Conservation (phyloP, 2,888 invertebrate genomes). For the Polyploca ridens region DNA sequence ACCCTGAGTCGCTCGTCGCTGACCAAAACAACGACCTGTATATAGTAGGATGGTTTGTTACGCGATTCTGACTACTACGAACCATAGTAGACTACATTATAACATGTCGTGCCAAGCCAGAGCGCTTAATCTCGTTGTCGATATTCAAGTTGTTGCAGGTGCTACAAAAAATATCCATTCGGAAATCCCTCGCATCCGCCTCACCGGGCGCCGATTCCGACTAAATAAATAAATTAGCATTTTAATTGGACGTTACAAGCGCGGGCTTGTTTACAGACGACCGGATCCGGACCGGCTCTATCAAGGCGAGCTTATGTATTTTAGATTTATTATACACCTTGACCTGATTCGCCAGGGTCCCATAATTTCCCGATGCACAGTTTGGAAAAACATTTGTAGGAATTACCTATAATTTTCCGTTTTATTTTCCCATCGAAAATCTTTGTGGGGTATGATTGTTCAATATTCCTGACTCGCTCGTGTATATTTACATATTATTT, state of each 20-base stretch:
- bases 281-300: background rate
- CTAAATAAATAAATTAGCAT: slow-evolving; percentile 20
- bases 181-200: background rate
- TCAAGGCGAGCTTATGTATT: slow-evolving; percentile 12
- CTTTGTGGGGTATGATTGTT: background rate
- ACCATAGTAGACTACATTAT: too few species aligned
- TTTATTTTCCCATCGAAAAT: background rate
- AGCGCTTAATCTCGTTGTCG: background rate
- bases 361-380: background rate
- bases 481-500: background rate
- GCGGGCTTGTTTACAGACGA: slow-evolving; percentile 20
- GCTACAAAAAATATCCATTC: background rate
- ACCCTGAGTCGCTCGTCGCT: too few species aligned
- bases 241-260: slow-evolving; percentile 14
- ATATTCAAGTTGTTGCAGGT: background rate
- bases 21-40: too few species aligned
- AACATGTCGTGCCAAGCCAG: too few species aligned
- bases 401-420: background rate
- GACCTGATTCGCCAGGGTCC: background rate
- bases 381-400: background rate
- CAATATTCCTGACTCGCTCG: background rate
- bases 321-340: slow-evolving; percentile 15
- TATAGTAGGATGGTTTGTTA: too few species aligned
- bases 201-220: slow-evolving; percentile 5
- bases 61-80: too few species aligned